Percentiles rank a stretch among this genome's conserved stretches.
Evolutionary conservation across 64 coral and sea anemone species (phyloP).

Genomic region (Astreopora myriophthalma): DNA sequence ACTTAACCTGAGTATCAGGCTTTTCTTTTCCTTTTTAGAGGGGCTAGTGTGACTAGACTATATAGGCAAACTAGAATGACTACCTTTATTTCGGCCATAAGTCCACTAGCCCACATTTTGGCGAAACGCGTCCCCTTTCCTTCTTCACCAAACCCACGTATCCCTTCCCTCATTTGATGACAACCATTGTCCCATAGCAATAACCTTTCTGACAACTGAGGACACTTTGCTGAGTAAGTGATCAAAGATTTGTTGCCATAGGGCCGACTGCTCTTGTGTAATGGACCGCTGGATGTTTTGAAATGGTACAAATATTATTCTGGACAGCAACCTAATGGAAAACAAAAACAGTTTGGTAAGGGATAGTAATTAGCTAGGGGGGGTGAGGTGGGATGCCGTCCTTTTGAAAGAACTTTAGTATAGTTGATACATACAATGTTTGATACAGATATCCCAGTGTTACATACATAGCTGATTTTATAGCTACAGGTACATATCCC

Average conservation of each 20-base stretch:
- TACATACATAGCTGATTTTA: too few species aligned
- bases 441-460: too few species aligned
- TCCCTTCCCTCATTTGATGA: background rate
- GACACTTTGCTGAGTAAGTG: background rate
- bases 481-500: too few species aligned
- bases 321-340: background rate
- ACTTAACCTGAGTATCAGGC: too few species aligned
- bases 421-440: too few species aligned
- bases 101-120: background rate
- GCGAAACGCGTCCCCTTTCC: background rate
- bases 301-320: slow-evolving; percentile 19
- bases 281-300: background rate
- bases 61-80: too few species aligned
- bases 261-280: background rate
- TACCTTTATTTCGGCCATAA: background rate
- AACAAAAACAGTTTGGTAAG: background rate
- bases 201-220: slow-evolving; percentile 11
- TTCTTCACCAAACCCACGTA: background rate
- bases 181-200: background rate
- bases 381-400: background rate
- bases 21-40: too few species aligned
- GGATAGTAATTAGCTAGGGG: background rate
- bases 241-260: slow-evolving; percentile 4
- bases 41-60: too few species aligned
- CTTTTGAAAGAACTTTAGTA: background rate